Evolutionary conservation across 1,140 invertebrate genomes (phyloP), one percentile per base, ranked within the genome.

Genomic region (Doryteuthis pealeii): DNA sequence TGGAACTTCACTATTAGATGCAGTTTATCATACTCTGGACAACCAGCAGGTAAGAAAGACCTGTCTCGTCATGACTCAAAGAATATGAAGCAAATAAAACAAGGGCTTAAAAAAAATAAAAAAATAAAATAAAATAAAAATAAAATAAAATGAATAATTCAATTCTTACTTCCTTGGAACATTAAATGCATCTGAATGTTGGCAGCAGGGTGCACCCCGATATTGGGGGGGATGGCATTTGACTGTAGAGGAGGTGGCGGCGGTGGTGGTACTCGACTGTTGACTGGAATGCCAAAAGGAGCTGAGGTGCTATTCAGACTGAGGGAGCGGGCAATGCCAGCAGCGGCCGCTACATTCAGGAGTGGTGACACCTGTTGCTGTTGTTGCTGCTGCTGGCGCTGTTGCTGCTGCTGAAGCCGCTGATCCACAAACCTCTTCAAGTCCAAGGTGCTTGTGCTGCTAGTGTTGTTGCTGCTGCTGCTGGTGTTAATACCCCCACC

Each of bases 161-260:
- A n/a, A n/a, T n/a, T 49, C 18, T 28, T 62, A n/a, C 54, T 62
- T 62, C 54, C 73, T 40, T 81, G 79, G 71, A 82, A 79, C 78
- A 84, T 81, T 76, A 82, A 80, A 70, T 86, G 83, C 77, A 84
- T 78, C 26, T 83, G 35, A 26, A 80, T 72, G 73, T 81, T 83
- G 22, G 77, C 76, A 18, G 49, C 30, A 43, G 49, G 66, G 30
- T 32, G 40, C 76, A 33, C 32, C 0, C 67, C 72, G 26, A 30
- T 43, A n/a, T 69, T 31, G 66, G 68, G 62, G 6, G 70, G 70
- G 18, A 72, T 66, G 70, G 30, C 26, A 32, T 71, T 73, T 74
- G 66, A 76, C 62, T 31, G 70, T 40, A 40, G 65, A 33, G 31
- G 40, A 32, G 26, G 18, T 0, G 73, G 67, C 5, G 65, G 68